phyloP scores from a whole-genome alignment of 2,113 vertebrate genomes.

The Aix galericulata region DNA sequence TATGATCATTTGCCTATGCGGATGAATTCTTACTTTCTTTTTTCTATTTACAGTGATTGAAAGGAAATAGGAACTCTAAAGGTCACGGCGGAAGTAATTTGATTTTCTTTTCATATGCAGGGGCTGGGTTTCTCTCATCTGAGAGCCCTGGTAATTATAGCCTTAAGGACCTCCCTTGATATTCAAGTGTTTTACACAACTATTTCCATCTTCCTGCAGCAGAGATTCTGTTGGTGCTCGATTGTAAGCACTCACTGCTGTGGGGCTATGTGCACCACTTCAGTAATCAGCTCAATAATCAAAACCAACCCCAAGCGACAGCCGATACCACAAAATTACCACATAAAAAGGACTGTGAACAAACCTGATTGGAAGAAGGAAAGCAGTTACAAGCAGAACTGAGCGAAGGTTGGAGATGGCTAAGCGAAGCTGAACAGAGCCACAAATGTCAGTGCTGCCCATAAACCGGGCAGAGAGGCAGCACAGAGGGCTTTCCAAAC shows the following conservation, averaged over 20 bases:
- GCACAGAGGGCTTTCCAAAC: neutral
- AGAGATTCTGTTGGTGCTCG: neutral
- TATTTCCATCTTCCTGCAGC: neutral
- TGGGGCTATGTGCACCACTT: neutral
- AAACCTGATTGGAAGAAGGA: neutral
- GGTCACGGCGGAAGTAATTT: conserved; percentile 18
- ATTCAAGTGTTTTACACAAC: neutral
- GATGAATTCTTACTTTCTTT: neutral
- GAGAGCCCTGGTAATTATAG: neutral
- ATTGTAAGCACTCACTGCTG: neutral
- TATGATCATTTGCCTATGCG: neutral
- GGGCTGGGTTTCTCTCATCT: neutral
- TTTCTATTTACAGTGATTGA: neutral
- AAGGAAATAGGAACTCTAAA: conserved; percentile 32
- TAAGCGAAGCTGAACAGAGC: neutral
- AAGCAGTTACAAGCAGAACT: neutral
- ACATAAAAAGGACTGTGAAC: neutral
- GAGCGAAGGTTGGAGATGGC: neutral
- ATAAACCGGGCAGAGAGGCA: neutral
- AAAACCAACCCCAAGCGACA: neutral
- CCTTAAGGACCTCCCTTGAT: neutral
- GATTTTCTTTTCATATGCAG: neutral
- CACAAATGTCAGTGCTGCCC: neutral
- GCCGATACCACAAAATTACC: neutral
- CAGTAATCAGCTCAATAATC: neutral